Base-by-base conservation (phyloP, 1,140 invertebrate species). In the Temnothorax nylanderi region DNA sequence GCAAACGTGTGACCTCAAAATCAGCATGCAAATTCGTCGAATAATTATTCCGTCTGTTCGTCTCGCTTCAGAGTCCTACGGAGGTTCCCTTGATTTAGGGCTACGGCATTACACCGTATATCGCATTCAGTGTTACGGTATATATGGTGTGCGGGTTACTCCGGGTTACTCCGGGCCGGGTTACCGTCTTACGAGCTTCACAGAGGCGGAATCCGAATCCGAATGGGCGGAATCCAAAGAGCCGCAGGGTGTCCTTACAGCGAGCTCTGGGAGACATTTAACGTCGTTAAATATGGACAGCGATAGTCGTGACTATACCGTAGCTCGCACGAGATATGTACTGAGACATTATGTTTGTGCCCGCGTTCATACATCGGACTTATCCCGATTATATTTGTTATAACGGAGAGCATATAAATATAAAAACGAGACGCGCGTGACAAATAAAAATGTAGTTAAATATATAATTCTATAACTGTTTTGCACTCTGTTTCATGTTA, bases 21-120 rank as follows among this genome's bases (percentile, higher is more conserved):
- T 95, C 92, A 94, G 91, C 90, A 95, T 95, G 94, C 93, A 94
- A 94, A 95, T 95, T 94, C 88, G 87, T 51, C 77, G 93, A 93
- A 94, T 94, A 94, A 95, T 95, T 94, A 95, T 95, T 95, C 93
- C 87, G 92, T 92, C 88, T 93, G 93, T 89, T 91, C 81, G 88
- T 91, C 89, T 81, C 89, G 86, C 58, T 47, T 87, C 71, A 75
- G 85, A 86, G 86, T 75, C 32, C 56, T 85, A 88, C 80, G 85
- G 87, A 88, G 90, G 90, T 78, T 87, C 69, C 75, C 77, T 84
- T 90, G 92, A 93, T 93, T 91, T 92, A 89, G 92, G 91, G 44
- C 41, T 58, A 67, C 56, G 65, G 21, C n/a, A 21, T 37, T 62
- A 58, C 13, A 18, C 41, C n/a, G 34, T 56, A 51, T 71, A 60